Evolutionary conservation across 2,797 vertebrate species (phyloP).

Genomic region (Chaetodon trifasciatus): DNA sequence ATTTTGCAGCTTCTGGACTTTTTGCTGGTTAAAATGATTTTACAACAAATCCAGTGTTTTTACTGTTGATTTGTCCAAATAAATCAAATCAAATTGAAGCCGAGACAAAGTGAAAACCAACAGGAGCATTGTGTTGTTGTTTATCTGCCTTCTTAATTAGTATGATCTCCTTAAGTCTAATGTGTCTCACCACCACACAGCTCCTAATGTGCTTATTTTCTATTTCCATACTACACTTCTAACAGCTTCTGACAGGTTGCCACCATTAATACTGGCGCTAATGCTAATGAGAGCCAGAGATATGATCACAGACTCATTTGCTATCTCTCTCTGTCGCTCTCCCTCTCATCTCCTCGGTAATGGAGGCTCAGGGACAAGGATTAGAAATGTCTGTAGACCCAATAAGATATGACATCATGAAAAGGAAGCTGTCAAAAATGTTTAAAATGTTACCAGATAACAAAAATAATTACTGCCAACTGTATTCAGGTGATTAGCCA

Average conservation of each 20-base stretch:
- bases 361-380: constrained; percentile 24
- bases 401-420: constrained; percentile 34
- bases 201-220: constrained; percentile 31
- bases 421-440: constrained; percentile 27
- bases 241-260: constrained; percentile 65
- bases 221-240: constrained; percentile 37
- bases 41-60: not conserved
- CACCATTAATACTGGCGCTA: constrained; percentile 39
- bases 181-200: constrained; percentile 14
- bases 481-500: constrained; percentile 6
- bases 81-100: constrained; percentile 28
- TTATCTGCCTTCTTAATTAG: constrained; percentile 42
- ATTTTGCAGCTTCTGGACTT: constrained; percentile 28
- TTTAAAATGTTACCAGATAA: constrained; percentile 22
- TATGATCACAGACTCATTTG: constrained; percentile 49
- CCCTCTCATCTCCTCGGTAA: constrained; percentile 36
- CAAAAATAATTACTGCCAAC: constrained; percentile 11
- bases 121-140: constrained; percentile 11
- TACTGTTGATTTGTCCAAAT: constrained; percentile 3
- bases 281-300: constrained; percentile 65
- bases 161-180: constrained; percentile 21
- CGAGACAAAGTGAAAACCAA: constrained; percentile 16
- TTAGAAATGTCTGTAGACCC: constrained; percentile 25
- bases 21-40: constrained; percentile 13
- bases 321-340: constrained; percentile 3